A percentile compares a stretch with the other conserved stretches of the same genome.
Conservation (phyloP, 2,113 vertebrate genomes). For the Nasalis larvatus region DNA sequence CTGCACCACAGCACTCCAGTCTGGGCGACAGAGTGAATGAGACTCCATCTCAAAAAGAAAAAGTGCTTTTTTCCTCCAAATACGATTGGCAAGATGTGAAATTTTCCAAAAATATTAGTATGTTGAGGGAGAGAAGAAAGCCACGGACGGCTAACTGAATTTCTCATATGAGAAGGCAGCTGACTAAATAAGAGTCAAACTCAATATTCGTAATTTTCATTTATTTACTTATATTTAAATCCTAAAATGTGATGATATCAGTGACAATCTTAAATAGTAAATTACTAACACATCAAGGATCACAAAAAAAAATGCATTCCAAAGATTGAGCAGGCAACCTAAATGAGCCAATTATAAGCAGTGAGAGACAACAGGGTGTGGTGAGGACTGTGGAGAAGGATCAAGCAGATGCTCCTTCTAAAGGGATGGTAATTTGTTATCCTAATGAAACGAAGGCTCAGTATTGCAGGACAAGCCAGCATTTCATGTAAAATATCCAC, state of each 20-base stretch:
- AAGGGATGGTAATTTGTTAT: not conserved
- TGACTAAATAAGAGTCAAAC: not conserved
- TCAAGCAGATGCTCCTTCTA: not conserved
- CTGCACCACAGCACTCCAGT: too few species aligned
- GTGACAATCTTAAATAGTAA: not conserved
- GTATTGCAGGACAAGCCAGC: not conserved
- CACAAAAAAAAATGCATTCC: not conserved
- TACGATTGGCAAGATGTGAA: slow-evolving; percentile 11
- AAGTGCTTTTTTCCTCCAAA: slow-evolving; percentile 22
- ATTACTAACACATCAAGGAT: not conserved
- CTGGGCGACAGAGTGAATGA: too few species aligned
- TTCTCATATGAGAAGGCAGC: slow-evolving; percentile 7
- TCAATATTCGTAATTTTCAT: not conserved
- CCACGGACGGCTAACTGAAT: not conserved
- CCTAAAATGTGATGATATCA: not conserved
- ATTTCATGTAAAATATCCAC: not conserved
- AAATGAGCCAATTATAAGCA: not conserved
- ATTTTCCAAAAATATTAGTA: not conserved
- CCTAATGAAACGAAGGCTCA: not conserved
- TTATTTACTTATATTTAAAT: slow-evolving; percentile 32
- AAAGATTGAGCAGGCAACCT: not conserved
- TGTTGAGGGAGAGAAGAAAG: not conserved
- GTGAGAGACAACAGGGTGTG: not conserved
- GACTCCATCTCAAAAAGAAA: too few species aligned
- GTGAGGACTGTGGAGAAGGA: not conserved